phyloP scores from a whole-genome alignment of 2,113 vertebrate species.

The Callithrix jacchus region DNA sequence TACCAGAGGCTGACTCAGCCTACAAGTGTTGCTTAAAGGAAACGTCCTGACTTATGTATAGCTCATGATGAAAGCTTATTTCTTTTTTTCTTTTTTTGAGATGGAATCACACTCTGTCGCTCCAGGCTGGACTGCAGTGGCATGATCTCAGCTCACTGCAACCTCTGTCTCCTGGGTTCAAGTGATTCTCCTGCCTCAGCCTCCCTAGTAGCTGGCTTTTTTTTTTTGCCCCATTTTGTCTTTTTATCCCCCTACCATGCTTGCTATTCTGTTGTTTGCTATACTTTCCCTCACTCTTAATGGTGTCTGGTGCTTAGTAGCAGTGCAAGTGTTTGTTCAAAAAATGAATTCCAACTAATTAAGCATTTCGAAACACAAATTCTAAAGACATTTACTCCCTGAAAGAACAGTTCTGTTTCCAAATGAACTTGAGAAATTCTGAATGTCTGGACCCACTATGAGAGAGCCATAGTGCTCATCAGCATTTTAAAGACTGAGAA shows the following conservation, averaged over 20 bases:
- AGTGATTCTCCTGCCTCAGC: too few relatives aligned
- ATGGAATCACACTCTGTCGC: too few relatives aligned
- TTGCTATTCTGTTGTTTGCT: not conserved
- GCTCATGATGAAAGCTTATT: not conserved
- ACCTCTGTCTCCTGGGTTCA: too few relatives aligned
- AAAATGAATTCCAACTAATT: not conserved
- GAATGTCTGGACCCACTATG: not conserved
- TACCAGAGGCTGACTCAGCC: not conserved
- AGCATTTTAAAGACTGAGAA: not conserved
- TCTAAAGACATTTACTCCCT: not conserved
- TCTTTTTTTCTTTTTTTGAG: not conserved
- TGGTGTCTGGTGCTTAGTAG: not conserved
- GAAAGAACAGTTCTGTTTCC: not conserved
- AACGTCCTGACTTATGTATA: too few relatives aligned
- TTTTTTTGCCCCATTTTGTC: not conserved
- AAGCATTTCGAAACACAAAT: not conserved
- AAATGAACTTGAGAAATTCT: not conserved
- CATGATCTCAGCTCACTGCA: too few relatives aligned
- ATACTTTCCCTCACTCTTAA: not conserved
- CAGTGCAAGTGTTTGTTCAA: not conserved
- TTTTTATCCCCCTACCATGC: not conserved
- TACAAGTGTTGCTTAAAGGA: not conserved
- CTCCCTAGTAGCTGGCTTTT: too few relatives aligned
- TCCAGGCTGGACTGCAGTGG: too few relatives aligned
- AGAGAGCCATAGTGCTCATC: not conserved